These are phyloP conservation scores for Pseudorasbora parva DNA, from an alignment of 2,113 vertebrate species.

Conservation along the genomic window DNA sequence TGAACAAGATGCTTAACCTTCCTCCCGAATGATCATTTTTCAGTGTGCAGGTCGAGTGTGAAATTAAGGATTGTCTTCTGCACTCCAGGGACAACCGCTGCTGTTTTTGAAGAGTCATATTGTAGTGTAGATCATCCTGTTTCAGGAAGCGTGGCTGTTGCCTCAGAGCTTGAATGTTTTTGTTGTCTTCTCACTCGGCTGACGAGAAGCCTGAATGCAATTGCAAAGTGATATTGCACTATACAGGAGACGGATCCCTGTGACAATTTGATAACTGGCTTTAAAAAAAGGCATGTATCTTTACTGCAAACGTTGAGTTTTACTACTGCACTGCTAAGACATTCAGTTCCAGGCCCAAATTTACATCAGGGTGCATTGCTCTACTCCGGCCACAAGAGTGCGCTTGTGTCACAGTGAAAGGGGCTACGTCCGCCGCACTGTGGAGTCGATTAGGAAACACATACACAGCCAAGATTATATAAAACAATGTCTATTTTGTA, in stretches of 20 bases:
- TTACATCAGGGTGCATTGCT: constrained; percentile 48
- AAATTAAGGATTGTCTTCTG: constrained; percentile 53
- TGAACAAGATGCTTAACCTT: constrained; percentile 26
- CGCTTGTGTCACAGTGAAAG: constrained; percentile 77
- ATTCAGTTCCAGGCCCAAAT: constrained; percentile 59
- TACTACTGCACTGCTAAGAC: constrained; percentile 39
- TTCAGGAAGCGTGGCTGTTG: constrained; percentile 52
- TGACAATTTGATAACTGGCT: background rate
- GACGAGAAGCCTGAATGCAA: constrained; percentile 16
- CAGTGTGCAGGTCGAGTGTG: constrained; percentile 44
- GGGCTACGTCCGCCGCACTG: constrained; percentile 34
- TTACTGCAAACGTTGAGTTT: constrained; percentile 35
- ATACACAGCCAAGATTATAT: constrained; percentile 61
- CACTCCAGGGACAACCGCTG: background rate
- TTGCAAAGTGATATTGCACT: constrained; percentile 22
- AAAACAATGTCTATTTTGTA: constrained; percentile 52
- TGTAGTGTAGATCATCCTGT: constrained; percentile 41
- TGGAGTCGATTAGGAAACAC: constrained; percentile 46
- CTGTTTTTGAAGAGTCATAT: constrained; percentile 37
- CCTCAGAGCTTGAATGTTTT: constrained; percentile 7
- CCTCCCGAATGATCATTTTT: constrained; percentile 21
- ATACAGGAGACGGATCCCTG: constrained; percentile 15
- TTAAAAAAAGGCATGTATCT: constrained; percentile 42
- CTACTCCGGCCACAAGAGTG: constrained; percentile 71
- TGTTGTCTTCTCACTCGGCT: background rate